These are phyloP conservation scores for Lophochroa leadbeateri DNA, from an alignment of 2,113 vertebrate species.

Conservation along the genomic window DNA sequence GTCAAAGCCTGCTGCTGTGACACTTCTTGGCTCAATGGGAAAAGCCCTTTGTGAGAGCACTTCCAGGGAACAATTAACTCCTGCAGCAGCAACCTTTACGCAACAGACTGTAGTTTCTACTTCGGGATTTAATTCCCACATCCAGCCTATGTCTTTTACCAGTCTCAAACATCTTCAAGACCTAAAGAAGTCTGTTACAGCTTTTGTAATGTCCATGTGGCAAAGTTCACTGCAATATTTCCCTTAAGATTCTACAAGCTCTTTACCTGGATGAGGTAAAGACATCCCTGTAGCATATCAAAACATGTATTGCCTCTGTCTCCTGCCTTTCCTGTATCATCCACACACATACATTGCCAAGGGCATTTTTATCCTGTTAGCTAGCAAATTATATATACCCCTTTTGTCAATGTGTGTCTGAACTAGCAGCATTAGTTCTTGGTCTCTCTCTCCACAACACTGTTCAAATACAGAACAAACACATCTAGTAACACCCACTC, in stretches of 20 bases:
- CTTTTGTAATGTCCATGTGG: background rate
- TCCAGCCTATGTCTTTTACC: background rate
- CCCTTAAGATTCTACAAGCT: background rate
- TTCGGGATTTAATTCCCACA: background rate
- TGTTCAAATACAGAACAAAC: background rate
- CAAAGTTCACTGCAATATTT: background rate
- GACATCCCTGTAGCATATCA: background rate
- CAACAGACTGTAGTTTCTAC: background rate
- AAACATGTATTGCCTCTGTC: background rate
- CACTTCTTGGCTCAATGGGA: background rate
- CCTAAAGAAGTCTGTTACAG: background rate
- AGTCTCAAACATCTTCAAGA: background rate
- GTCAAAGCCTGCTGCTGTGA: background rate
- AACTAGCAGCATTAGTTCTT: background rate
- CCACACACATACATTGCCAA: background rate
- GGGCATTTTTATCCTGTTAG: background rate
- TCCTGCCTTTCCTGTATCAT: background rate
- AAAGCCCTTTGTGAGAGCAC: background rate
- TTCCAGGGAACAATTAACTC: background rate
- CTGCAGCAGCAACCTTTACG: background rate
- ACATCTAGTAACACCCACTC: background rate
- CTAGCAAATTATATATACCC: background rate
- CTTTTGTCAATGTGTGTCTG: background rate
- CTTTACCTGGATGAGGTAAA: background rate
- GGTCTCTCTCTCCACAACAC: background rate